These are phyloP conservation scores for Pygoscelis antarcticus DNA, from an alignment of 2,113 vertebrate species.

Conservation along the genomic window DNA sequence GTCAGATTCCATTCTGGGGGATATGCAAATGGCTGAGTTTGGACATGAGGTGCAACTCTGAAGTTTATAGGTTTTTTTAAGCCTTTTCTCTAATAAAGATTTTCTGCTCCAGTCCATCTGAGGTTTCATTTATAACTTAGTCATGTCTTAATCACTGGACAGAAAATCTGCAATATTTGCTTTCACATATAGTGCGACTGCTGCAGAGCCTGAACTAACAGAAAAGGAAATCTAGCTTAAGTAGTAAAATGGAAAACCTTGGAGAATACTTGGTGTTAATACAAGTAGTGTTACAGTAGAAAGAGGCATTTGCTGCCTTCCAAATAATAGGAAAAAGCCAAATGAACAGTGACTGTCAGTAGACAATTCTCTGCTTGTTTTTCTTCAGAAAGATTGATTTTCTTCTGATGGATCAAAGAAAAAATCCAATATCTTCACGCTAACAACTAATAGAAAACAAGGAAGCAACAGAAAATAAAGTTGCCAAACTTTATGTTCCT, in stretches of 20 bases:
- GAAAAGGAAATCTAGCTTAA: not conserved
- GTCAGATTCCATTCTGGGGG: not conserved
- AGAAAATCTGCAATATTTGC: not conserved
- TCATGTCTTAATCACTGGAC: not conserved
- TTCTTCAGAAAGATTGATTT: slow-evolving; percentile 19
- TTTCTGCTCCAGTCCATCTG: not conserved
- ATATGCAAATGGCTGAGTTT: not conserved
- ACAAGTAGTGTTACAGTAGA: not conserved
- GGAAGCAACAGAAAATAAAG: not conserved
- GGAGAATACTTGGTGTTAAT: not conserved
- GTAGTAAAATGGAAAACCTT: not conserved
- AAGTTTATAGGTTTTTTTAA: not conserved
- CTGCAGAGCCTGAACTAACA: not conserved
- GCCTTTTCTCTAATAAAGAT: not conserved
- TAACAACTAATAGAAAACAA: slow-evolving; percentile 13
- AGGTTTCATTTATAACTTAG: not conserved
- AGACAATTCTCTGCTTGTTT: not conserved
- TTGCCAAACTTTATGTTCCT: not conserved
- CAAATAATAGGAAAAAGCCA: not conserved
- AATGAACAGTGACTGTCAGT: not conserved
- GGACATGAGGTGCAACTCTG: not conserved
- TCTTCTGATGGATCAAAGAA: not conserved
- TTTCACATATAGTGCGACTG: not conserved
- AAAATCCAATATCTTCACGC: not conserved
- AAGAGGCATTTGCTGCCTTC: not conserved